A percentile compares a stretch with the other conserved stretches of the same genome.
phyloP scores from a whole-genome alignment of 2,888 invertebrate species.

The Hymenopus coronatus region DNA sequence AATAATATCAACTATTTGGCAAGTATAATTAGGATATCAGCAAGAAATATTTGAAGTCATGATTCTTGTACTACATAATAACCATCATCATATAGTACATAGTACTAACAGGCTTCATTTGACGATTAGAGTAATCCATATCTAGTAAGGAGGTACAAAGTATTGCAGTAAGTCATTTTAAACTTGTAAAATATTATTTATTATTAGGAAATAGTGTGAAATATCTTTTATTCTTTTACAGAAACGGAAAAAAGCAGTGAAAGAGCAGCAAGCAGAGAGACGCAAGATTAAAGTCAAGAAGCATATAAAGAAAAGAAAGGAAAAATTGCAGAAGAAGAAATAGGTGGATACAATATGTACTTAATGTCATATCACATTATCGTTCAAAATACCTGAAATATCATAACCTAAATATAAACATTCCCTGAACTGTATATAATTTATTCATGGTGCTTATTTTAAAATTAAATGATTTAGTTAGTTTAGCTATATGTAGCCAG shows the following conservation, averaged over 20 bases:
- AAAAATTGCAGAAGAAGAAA: constrained; percentile 57
- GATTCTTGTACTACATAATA: too few species aligned
- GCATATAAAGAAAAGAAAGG: constrained; percentile 87
- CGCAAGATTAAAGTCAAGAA: constrained; percentile 88
- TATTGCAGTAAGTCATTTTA: too few species aligned
- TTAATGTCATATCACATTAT: not conserved
- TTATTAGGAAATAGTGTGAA: too few species aligned
- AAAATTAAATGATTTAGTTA: not conserved
- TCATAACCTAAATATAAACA: not conserved
- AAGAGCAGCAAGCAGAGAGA: constrained; percentile 84
- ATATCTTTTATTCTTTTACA: constrained; percentile 39
- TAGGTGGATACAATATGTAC: constrained; percentile 19
- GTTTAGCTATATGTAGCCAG: too few species aligned
- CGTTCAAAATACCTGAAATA: too few species aligned
- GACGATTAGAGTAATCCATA: too few species aligned
- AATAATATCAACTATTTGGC: too few species aligned
- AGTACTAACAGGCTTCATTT: not conserved
- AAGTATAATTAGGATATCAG: too few species aligned
- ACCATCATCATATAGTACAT: too few species aligned
- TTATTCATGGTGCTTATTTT: not conserved
- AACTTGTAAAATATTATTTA: too few species aligned
- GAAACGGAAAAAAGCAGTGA: constrained; percentile 82
- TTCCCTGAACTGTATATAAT: not conserved
- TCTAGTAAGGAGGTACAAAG: too few species aligned
- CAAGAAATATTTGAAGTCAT: too few species aligned